Percentiles rank a stretch among this genome's conserved stretches.
These are phyloP conservation scores for Daubentonia madagascariensis DNA, from an alignment of 2,113 vertebrate genomes.

Conservation along the genomic window DNA sequence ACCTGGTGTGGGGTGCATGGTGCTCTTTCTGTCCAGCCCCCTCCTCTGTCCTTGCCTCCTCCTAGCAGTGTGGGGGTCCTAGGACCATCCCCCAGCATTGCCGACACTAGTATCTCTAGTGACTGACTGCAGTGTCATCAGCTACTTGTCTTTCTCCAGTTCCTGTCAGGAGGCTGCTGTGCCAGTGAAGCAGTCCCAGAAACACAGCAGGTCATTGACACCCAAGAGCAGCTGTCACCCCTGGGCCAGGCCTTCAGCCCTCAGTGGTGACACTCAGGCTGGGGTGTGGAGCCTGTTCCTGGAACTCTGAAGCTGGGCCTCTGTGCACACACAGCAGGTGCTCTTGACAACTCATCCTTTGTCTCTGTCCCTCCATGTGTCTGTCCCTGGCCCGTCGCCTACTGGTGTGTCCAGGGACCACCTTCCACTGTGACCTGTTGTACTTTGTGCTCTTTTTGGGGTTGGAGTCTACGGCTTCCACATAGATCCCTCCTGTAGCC, in stretches of 20 bases:
- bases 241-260: no score
- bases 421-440: not conserved
- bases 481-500: not conserved
- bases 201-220: not conserved
- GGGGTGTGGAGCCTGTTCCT: no score
- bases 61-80: not conserved
- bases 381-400: no score
- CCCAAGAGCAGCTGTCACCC: not conserved
- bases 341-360: not conserved
- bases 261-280: no score
- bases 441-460: not conserved
- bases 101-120: no score
- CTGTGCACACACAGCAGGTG: no score
- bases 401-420: not conserved
- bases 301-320: no score
- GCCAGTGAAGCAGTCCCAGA: not conserved
- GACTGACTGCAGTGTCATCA: no score
- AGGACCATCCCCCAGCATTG: not conserved
- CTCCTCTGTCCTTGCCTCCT: no score
- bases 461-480: fast-evolving
- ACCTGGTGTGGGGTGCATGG: not conserved
- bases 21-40: no score
- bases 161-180: not conserved
- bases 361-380: not conserved
- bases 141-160: not conserved